Percentiles rank a stretch among this genome's conserved stretches.
phyloP scores from a whole-genome alignment of 2,888 invertebrate species.

The Leucozona laternaria region DNA sequence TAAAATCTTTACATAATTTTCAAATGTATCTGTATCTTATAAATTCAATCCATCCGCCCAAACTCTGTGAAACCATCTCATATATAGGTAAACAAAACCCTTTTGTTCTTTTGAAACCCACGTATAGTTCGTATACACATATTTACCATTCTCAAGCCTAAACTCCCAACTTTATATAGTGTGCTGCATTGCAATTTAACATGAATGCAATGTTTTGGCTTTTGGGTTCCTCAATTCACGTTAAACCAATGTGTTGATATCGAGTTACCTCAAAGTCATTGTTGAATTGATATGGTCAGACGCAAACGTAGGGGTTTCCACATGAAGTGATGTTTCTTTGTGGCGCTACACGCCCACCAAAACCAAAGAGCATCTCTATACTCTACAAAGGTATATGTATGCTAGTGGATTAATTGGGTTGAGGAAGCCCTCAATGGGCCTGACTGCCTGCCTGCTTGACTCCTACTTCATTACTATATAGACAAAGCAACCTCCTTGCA shows the following conservation, averaged over 20 bases:
- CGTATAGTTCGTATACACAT: background rate
- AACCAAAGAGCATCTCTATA: constrained; percentile 18
- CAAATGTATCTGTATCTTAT: constrained; percentile 8
- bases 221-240: constrained; percentile 61
- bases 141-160: background rate
- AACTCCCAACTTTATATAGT: constrained; percentile 8
- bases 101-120: constrained; percentile 26
- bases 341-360: constrained; percentile 53
- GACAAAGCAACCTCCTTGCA: constrained; percentile 10
- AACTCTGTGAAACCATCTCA: constrained; percentile 7
- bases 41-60: background rate
- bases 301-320: constrained; percentile 63
- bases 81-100: constrained; percentile 42
- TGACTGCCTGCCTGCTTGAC: no score
- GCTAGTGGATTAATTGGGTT: constrained; percentile 10
- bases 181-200: constrained; percentile 61
- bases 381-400: background rate
- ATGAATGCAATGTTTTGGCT: constrained; percentile 66
- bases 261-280: constrained; percentile 72
- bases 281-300: constrained; percentile 72
- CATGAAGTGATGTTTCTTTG: constrained; percentile 55
- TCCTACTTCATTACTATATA: background rate
- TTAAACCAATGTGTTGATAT: constrained; percentile 72
- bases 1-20: constrained; percentile 47
- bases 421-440: constrained; percentile 20